Evolutionary conservation across 64 coral and sea anemone genomes (phyloP), one percentile per base, ranked within the genome.

Genomic region (Hydrozoanthus tunicans): DNA sequence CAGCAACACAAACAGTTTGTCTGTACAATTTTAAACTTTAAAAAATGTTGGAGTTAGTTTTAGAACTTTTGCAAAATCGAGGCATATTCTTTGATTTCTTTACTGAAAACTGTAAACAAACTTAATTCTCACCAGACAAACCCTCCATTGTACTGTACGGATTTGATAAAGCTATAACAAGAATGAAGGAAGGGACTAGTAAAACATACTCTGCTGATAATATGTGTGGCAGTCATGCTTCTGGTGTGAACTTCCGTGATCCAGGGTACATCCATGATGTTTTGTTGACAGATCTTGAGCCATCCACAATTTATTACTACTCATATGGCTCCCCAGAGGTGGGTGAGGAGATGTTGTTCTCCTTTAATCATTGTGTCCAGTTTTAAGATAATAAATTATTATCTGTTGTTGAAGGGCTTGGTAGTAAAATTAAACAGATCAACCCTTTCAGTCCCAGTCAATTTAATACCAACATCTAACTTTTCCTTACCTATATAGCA

Each of bases 211-310:
- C 86, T 24, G 94, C 89, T 14, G 90, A 63, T 62, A 94, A 99
- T 61, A 93, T 95, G 83, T 99, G 97, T 54, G 59, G 68, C 58
- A 52, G 9, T 63, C 89, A 89, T 51, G 95, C 95, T 15, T 82
- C 86, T 58, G 54, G 74, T 12, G 64, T 74, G 10, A 75, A 53
- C 7, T 96, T 96, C 64, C 55, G 78, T 78, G 95, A 96, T 70
- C 95, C 95, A 56, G 95, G 95, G 5, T 96, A 82, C 58, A 96
- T 96, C 66, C 95, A 96, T 79, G 95, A 96, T 89, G 95, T 96
- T 27, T 60, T 96, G 17, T 60, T 96, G 70, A 94, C 90, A 83
- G 79, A 96, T 79, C 90, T 96, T 23, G 92, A 82, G 61, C 92
- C 89, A 78, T 91, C 63, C 51, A 83, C 78, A 11, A 63, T 64